Base-by-base conservation (phyloP, 2,113 vertebrate species). In the Anolis sagrei region DNA sequence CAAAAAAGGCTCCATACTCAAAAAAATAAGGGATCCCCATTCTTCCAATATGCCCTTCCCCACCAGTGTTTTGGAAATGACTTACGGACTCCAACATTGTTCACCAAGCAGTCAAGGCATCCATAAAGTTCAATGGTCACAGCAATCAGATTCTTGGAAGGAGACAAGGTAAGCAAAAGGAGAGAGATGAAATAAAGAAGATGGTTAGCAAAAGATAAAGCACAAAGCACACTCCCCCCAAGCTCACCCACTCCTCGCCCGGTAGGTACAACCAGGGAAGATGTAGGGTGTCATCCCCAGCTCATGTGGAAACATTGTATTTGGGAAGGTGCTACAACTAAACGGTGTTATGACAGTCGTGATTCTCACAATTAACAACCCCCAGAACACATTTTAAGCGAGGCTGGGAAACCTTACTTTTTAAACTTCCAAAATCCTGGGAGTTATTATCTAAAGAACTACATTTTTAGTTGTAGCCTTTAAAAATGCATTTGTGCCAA, bases 21-120 rank as follows among this genome's bases (percentile, higher is more conserved):
- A 32, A 7, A n/a, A 51, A 18, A 14, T 4, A 44, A 58, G 14
- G 36, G 14, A 75, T 32, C 82, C 7, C 1, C 9, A 64, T 48
- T 64, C 72, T 64, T 32, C 51, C 36, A 66, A 21, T 25, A 23
- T n/a, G 34, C 13, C 7, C n/a, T 44, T 23, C 62, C 13, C 13
- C n/a, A 39, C 58, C 58, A 76, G 21, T 13, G 21, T 36, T 74
- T n/a, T 79, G 2, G 1, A 5, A 72, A 39, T 10, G 27, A 94
- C 93, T 97, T 93, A 98, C 97, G 97, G 92, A 93, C 93, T n/a
- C 97, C 97, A 0, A 96, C 97, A 0, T 97, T 98, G 94, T 98
- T 98, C 83, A 98, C 96, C 89, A 98, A 93, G 76, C 97, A 98
- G 89, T 98, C 97, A 5, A 98, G 91, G 78, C 81, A 88, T 85